Evolutionary conservation across 2,797 vertebrate species (phyloP).

Genomic region (Xiphorhynchus erythropygius): DNA sequence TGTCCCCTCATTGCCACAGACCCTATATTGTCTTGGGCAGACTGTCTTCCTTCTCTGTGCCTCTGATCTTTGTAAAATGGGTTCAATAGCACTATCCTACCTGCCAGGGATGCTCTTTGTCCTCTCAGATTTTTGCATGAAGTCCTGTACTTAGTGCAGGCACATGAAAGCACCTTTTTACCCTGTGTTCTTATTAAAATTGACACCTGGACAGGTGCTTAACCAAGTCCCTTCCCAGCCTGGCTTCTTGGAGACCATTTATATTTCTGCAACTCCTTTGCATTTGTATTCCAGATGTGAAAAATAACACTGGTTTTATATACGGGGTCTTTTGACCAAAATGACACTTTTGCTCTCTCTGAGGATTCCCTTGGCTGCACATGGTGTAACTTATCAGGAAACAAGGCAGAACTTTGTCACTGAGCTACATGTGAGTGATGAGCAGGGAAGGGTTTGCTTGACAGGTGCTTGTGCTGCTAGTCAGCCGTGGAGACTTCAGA

Average conservation of each 20-base stretch:
- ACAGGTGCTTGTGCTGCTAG: not conserved
- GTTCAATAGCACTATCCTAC: not conserved
- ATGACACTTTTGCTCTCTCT: rapidly evolving
- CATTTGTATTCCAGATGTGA: not conserved
- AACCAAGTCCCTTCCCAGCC: not conserved
- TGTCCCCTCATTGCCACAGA: not conserved
- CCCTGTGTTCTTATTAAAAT: not conserved
- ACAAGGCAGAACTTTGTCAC: not conserved
- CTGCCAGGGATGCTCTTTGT: not conserved
- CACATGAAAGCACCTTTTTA: not conserved
- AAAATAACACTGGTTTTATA: not conserved
- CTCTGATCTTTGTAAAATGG: not conserved
- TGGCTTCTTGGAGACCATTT: not conserved
- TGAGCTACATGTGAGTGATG: not conserved
- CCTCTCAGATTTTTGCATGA: not conserved
- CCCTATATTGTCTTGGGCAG: not conserved
- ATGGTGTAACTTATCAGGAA: not conserved
- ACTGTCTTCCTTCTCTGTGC: not conserved
- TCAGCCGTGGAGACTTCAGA: not conserved
- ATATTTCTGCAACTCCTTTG: not conserved
- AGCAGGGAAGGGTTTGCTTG: not conserved
- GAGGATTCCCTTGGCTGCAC: not conserved
- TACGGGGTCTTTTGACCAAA: not conserved
- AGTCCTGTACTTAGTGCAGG: not conserved
- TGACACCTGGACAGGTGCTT: not conserved